Conservation (phyloP, 2,888 invertebrate species). For the Drosophila siamana region DNA sequence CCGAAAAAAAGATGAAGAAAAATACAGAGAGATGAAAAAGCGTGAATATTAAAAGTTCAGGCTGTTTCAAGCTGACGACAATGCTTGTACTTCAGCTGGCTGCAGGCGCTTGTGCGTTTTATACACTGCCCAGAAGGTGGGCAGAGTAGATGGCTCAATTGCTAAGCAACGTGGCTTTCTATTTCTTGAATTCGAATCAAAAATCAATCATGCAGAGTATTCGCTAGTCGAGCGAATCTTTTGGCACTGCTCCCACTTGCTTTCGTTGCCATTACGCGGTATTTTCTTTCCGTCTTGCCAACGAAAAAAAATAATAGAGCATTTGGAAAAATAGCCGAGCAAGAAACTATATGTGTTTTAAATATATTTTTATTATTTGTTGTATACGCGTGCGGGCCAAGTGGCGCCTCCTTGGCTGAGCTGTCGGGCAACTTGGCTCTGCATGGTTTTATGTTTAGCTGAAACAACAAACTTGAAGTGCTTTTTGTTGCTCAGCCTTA, state of each 20-base stretch:
- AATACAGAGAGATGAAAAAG: conserved; percentile 14
- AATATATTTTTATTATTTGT: conserved; percentile 34
- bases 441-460: conserved; percentile 28
- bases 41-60: conserved; percentile 15
- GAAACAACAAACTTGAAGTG: conserved; percentile 36
- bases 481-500: conserved; percentile 3
- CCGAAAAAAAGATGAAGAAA: background rate
- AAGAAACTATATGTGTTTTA: conserved; percentile 6
- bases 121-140: background rate
- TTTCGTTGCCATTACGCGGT: conserved; percentile 18
- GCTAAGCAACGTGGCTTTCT: too few relatives aligned
- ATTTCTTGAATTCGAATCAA: background rate
- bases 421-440: conserved; percentile 29
- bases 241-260: conserved; percentile 1
- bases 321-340: background rate
- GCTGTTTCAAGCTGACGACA: conserved; percentile 16
- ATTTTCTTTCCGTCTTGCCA: conserved; percentile 12
- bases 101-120: background rate
- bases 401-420: conserved; percentile 42
- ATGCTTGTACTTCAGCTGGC: background rate
- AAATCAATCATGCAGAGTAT: background rate
- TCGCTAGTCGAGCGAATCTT: background rate
- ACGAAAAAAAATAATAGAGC: background rate
- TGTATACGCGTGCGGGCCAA: conserved; percentile 12
- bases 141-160: background rate